Base-by-base conservation (phyloP, 2,797 vertebrate genomes). In the Rhodeus uyekii region DNA sequence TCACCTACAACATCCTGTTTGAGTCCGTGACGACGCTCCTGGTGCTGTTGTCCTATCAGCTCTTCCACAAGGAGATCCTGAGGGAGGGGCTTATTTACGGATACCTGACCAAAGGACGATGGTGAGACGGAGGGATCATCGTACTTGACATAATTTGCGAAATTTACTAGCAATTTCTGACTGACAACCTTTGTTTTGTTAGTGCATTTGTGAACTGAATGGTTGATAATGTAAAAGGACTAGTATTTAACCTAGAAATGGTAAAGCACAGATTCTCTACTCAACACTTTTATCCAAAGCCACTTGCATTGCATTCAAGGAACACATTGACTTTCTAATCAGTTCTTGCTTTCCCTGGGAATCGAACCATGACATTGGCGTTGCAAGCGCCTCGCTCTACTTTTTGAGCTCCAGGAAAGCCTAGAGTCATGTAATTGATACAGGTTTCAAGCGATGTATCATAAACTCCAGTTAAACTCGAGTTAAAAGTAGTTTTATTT, bases 1-100 rank as follows among this genome's bases (percentile, higher is more conserved):
- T 99, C 90, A 99, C 98, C 0, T 99, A 99, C 87, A 96, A 95
- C 92, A 97, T 99, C 92, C 95, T 97, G 83, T 94, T 99, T 87
- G 97, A 98, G 90, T 97, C 98, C 0, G 95, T 99, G 85, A 98
- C 97, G 39, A 96, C 96, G 1, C 94, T 99, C 78, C 91, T 99
- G 2, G 94, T 98, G 38, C 96, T 99, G 87, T 95, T 99, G 83
- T 99, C 98, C 88, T 98, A 96, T 89, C 98, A 99, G n/a, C 95
- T 99, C 83, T 97, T 98, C 92, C 95, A 95, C 85, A 99, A 99
- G 90, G 97, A 99, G 86, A 96, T 99, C 88, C 93, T 97, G 9
- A 92, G 96, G 53, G 96, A 97, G 78, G 96, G 96, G 82, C 85
- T 96, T 74, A 94, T 97, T 85, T 98, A 97, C 91, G 95, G 93